These are phyloP conservation scores for Anagyrus pseudococci DNA, from an alignment of 2,888 invertebrate species.

Conservation along the genomic window DNA sequence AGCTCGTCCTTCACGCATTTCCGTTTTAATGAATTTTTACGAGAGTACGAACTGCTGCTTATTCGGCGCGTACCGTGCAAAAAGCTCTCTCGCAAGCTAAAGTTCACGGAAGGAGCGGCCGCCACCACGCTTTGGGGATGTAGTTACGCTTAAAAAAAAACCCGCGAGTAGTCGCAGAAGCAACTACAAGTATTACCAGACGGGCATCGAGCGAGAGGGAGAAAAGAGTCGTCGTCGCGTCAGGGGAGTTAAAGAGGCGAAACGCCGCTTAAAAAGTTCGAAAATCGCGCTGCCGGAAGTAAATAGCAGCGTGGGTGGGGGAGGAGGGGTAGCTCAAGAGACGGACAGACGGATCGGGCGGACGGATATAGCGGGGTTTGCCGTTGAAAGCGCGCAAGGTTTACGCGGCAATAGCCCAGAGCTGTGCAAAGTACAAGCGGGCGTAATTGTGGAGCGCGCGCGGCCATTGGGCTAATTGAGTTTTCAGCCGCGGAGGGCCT, in stretches of 20 bases:
- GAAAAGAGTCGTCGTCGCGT: background rate
- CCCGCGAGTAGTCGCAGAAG: background rate
- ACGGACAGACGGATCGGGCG: conserved; percentile 4
- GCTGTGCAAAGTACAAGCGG: conserved; percentile 39
- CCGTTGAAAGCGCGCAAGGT: background rate
- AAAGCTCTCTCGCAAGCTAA: background rate
- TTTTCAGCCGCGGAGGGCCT: conserved; percentile 17
- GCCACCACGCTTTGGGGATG: too few species aligned
- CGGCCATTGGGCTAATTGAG: conserved; percentile 38
- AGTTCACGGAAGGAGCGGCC: background rate
- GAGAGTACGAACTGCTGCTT: conserved; percentile 6
- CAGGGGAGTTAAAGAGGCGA: conserved; percentile 22
- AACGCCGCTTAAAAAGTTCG: conserved; percentile 29
- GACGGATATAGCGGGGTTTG: background rate
- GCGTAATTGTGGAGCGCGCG: conserved; percentile 41
- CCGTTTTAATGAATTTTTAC: conserved; percentile 18
- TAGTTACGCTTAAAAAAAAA: conserved; percentile 4
- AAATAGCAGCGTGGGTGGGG: conserved; percentile 12
- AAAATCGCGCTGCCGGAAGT: conserved; percentile 4
- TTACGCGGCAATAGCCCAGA: too few species aligned
- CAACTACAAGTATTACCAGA: too few species aligned
- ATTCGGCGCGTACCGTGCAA: background rate
- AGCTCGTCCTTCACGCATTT: background rate
- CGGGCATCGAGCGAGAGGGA: background rate
- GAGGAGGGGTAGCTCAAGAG: conserved; percentile 25